Base-by-base conservation (phyloP, 2,797 vertebrate species). In the Phoebastria nigripes region DNA sequence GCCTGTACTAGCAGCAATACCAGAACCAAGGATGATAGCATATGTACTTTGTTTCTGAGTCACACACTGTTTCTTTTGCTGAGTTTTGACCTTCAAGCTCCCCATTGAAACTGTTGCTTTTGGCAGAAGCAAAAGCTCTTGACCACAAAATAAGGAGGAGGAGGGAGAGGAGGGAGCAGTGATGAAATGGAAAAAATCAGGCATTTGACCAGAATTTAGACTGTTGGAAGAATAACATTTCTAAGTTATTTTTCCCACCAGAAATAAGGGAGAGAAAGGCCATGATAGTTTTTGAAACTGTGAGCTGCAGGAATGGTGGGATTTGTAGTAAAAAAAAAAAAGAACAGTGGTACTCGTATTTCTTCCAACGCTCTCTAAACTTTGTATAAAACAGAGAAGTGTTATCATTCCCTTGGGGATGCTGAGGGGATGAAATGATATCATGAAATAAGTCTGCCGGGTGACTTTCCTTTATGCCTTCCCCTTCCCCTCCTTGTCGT, bases 121-220 rank as follows among this genome's bases (percentile, higher is more conserved):
- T 96, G 96, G 96, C 96, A 97, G 87, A 95, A 74, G 65, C 46
- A 85, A 83, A 93, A 95, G 78, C 65, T 87, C 85, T 63, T 79
- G 89, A 89, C 92, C 92, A 96, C 90, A 94, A 89, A 79, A 78
- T 66, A 65, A 69, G 12, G 22, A 91, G 70, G 73, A 93, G 85
- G 94, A 86, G 37, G 49, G 81, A 59, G 33, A 56, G 10, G 25
- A 87, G 24, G 31, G 37, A 73, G 26, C 62, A 84, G 65, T 90
- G 85, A 93, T 86, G 81, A 86, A 94, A 96, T 93, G 94, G 96
- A 96, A 96, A 86, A 92, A 97, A 91, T 86, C 46, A 88, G 84
- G 86, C 95, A 93, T 96, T 83, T 95, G 77, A 83, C 89, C 94
- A 97, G 92, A 95, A 91, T 55, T 41, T 18, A 94, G 84, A 63